These are phyloP conservation scores for Montipora foliosa DNA, from an alignment of 64 coral and sea anemone species.

Conservation along the genomic window DNA sequence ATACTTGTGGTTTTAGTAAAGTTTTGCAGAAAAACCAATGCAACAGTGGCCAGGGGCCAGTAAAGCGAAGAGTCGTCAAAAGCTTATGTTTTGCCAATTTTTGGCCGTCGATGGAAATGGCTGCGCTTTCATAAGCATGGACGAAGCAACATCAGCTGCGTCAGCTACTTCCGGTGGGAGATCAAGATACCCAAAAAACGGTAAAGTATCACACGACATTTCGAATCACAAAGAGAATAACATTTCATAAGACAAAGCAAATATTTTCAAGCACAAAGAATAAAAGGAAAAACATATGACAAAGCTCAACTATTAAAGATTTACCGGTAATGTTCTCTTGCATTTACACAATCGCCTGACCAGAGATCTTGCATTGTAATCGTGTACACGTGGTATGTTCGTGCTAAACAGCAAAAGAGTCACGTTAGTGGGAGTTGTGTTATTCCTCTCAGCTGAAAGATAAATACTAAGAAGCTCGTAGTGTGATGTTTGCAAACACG, in stretches of 20 bases:
- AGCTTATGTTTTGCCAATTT: not conserved
- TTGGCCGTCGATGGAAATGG: not conserved
- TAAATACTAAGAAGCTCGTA: not conserved
- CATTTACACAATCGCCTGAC: not conserved
- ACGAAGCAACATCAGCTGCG: no score
- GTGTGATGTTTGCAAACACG: constrained; percentile 7
- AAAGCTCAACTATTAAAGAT: not conserved
- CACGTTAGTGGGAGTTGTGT: not conserved
- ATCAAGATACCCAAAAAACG: no score
- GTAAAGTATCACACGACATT: no score
- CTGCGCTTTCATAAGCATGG: no score
- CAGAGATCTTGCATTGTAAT: not conserved
- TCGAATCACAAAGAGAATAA: not conserved
- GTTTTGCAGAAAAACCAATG: not conserved
- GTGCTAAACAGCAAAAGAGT: not conserved
- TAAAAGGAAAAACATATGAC: not conserved
- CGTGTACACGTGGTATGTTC: not conserved
- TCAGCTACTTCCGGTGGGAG: no score
- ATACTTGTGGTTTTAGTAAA: no score
- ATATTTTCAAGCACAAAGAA: not conserved
- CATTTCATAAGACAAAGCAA: not conserved
- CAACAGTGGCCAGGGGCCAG: not conserved
- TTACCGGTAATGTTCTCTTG: no score
- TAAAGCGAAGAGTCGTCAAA: not conserved
- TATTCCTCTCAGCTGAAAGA: not conserved